Conservation (phyloP, 2,113 vertebrate species). For the Cryptomyrus ogoouensis region DNA sequence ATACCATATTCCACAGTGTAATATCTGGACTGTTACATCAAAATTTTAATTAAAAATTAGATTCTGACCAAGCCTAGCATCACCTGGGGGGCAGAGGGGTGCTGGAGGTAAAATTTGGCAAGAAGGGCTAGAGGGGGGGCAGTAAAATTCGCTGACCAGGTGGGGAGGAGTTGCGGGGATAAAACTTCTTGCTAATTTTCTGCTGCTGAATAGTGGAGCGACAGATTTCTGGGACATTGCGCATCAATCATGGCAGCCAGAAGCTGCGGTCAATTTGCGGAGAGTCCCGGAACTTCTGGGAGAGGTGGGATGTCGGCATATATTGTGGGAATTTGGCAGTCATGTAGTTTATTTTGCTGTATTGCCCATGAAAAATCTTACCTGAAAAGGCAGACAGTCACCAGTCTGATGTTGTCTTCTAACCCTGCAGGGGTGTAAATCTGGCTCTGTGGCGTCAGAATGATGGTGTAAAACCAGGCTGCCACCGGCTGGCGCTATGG, state of each 20-base stretch:
- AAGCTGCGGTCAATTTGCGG: background rate
- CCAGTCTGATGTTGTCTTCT: background rate
- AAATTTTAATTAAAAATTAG: background rate
- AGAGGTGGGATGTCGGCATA: background rate
- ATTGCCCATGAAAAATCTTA: background rate
- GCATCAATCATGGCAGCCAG: background rate
- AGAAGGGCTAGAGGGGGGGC: background rate
- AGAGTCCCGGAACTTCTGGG: background rate
- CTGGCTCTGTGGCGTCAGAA: conserved; percentile 21
- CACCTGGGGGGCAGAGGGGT: background rate
- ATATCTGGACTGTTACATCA: background rate
- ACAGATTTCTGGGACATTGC: background rate
- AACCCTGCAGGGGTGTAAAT: background rate
- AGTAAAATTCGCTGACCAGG: background rate
- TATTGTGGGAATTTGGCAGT: background rate
- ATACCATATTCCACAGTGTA: background rate
- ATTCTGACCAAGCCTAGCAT: background rate
- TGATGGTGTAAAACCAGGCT: conserved; percentile 38
- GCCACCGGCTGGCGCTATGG: conserved; percentile 55
- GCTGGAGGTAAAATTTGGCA: background rate
- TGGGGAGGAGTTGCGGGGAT: background rate
- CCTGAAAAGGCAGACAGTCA: background rate
- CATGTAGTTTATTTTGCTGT: background rate
- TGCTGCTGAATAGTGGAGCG: background rate
- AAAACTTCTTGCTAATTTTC: background rate